Evolutionary conservation across 1,140 invertebrate genomes (phyloP), one percentile per base, ranked within the genome.

Genomic region (Drosophila nasuta): DNA sequence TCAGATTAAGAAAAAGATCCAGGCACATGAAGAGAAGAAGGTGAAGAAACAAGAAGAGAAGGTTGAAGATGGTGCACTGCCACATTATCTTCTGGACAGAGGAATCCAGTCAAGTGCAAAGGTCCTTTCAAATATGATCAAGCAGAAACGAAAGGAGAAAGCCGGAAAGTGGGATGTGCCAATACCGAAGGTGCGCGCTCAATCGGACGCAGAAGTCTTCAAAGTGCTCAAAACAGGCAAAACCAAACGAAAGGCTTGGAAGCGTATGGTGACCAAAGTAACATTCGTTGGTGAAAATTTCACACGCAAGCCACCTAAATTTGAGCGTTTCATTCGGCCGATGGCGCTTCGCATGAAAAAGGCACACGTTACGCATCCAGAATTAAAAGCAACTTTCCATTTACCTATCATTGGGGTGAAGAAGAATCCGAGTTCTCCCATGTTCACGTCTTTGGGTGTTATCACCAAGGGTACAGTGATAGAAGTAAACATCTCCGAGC

Each of bases 81-180:
- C 99, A 0, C 97, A 98, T 0, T 99, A 99, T 93, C 93, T 99
- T 5, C 93, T 99, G 41, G 99, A 99, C 94, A 95, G 99, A 93
- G 97, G 99, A 93, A 95, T 97, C n/a, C 97, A 99, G 79, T 96
- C 96, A 3, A 94, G 96, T 54, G 98, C 98, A 3, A 99, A 99
- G 94, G 96, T 99, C 15, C 93, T 99, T 0, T 99, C 98, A 0
- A 99, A 99, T 92, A 99, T 99, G 96, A 99, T 99, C 66, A 99
- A 99, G 94, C 98, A 99, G 93, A 99, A 99, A 93, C 95, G 99
- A 1, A 99, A 99, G 93, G 99, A 99, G 93, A 99, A 99, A 92
- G 98, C 98, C 65, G 99, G 98, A 0, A 99, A 99, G 95, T 99
- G 98, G 98, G 97, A 99, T 90, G 99, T 99, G 0, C 99, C 99